phyloP scores from a whole-genome alignment of 64 coral and sea anemone genomes.

The Montipora sp. region DNA sequence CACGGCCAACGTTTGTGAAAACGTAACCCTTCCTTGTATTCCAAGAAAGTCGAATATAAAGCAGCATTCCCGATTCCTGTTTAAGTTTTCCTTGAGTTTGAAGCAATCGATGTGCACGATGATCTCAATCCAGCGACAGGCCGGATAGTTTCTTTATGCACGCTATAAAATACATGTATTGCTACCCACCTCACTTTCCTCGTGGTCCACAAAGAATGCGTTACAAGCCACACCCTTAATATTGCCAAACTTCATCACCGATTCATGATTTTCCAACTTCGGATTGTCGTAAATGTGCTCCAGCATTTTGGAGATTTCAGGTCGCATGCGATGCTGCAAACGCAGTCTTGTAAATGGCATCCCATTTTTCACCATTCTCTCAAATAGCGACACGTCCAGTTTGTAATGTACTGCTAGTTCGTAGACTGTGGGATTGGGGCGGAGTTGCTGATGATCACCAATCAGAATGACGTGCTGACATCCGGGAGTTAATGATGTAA shows the following conservation, averaged over 20 bases:
- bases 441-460: conserved; percentile 85
- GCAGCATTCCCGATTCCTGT: too few relatives aligned
- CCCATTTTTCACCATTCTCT: conserved; percentile 73
- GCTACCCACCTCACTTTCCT: conserved; percentile 57
- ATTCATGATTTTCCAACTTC: conserved; percentile 71
- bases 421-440: conserved; percentile 82
- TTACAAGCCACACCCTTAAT: conserved; percentile 67
- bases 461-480: too few relatives aligned
- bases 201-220: conserved; percentile 81
- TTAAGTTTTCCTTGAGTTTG: too few relatives aligned
- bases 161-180: too few relatives aligned
- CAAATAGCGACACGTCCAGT: conserved; percentile 81
- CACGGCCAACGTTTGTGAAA: too few relatives aligned
- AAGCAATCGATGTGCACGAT: too few relatives aligned
- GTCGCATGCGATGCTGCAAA: conserved; percentile 86
- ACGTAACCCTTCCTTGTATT: too few relatives aligned
- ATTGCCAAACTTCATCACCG: conserved; percentile 62
- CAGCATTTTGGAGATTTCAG: conserved; percentile 78
- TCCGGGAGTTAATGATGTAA: too few relatives aligned
- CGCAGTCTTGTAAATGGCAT: conserved; percentile 59
- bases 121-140: too few relatives aligned
- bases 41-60: too few relatives aligned
- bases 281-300: conserved; percentile 66
- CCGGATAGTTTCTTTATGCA: too few relatives aligned
- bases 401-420: conserved; percentile 65